Conservation (phyloP, 2,888 invertebrate genomes). For the Chironomus riparius region DNA sequence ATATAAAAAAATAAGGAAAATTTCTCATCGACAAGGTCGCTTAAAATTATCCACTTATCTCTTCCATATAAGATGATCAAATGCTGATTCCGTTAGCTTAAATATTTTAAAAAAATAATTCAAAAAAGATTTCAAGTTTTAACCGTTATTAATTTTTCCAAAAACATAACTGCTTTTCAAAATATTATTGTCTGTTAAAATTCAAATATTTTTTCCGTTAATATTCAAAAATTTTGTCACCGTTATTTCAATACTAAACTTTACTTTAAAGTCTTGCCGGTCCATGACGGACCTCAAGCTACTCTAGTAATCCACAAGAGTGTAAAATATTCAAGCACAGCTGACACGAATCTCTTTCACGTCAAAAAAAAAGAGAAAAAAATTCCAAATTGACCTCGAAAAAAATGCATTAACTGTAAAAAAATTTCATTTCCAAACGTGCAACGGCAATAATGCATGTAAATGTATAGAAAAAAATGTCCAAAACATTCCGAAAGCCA, state of each 20-base stretch:
- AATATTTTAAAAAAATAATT: no score
- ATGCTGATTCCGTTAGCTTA: no score
- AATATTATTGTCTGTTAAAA: no score
- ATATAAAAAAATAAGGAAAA: not conserved
- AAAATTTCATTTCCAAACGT: not conserved
- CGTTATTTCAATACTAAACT: no score
- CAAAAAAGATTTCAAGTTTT: no score
- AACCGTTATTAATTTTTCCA: no score
- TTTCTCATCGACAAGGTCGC: not conserved
- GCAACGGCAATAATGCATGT: not conserved
- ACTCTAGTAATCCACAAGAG: not conserved
- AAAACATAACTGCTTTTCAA: no score
- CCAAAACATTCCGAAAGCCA: not conserved
- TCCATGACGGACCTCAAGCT: no score
- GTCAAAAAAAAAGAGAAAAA: not conserved
- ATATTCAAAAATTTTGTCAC: no score
- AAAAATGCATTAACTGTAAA: slow-evolving; percentile 24
- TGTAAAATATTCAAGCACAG: not conserved
- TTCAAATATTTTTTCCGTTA: not conserved
- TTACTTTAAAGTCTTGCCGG: no score
- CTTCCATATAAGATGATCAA: no score
- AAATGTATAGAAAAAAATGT: not conserved
- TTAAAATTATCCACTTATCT: no score
- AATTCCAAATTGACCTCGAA: slow-evolving; percentile 4
- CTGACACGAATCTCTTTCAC: not conserved